These are phyloP conservation scores for Plodia interpunctella DNA, from an alignment of 1,140 invertebrate genomes.

Conservation along the genomic window DNA sequence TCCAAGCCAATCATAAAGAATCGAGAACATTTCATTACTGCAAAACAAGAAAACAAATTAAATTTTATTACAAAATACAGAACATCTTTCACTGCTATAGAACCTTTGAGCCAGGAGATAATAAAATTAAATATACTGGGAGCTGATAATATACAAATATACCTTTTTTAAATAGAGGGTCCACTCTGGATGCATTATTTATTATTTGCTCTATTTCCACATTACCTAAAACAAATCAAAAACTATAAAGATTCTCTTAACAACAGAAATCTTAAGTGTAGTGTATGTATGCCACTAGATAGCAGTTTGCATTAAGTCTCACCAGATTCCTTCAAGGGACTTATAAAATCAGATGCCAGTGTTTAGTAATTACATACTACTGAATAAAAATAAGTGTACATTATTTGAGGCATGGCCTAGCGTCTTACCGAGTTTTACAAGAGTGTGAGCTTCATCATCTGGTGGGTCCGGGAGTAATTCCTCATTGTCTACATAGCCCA, in stretches of 20 bases:
- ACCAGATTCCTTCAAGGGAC: no score
- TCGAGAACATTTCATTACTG: conserved; percentile 6
- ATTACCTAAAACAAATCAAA: conserved; percentile 26
- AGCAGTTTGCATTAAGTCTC: no score
- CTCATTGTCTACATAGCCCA: conserved; percentile 45
- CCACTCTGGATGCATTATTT: conserved; percentile 34
- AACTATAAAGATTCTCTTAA: no score
- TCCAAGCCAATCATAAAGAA: not conserved
- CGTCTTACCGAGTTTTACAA: conserved; percentile 49
- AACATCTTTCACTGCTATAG: not conserved
- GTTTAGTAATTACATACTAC: no score
- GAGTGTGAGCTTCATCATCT: conserved; percentile 31
- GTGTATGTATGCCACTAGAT: not conserved
- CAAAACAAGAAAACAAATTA: conserved; percentile 4
- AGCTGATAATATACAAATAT: conserved; percentile 13
- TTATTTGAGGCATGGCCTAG: no score
- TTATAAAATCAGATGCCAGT: no score
- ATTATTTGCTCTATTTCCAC: conserved; percentile 46
- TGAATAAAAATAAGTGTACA: not conserved
- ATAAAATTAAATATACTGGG: no score
- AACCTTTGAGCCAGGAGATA: no score
- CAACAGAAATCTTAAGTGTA: not conserved
- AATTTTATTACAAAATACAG: not conserved
- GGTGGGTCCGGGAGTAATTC: conserved; percentile 44
- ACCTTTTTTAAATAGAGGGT: conserved; percentile 53